These are phyloP conservation scores for Syrrhaptes paradoxus DNA, from an alignment of 2,113 vertebrate genomes.

Conservation along the genomic window DNA sequence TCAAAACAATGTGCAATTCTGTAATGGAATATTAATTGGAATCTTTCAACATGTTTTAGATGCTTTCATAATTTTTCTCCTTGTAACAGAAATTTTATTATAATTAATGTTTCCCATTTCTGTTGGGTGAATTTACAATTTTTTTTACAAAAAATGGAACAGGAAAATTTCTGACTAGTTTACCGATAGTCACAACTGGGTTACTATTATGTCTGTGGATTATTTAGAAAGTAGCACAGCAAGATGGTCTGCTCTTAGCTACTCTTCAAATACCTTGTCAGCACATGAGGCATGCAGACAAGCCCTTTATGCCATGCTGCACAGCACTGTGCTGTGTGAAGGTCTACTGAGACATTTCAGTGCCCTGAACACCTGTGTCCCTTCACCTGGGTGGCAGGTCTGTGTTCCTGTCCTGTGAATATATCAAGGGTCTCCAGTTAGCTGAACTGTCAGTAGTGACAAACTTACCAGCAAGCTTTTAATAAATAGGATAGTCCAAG, in stretches of 20 bases:
- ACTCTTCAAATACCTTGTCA: fast-evolving
- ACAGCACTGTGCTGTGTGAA: fast-evolving
- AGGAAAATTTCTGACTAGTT: neutral
- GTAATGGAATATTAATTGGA: neutral
- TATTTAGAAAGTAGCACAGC: neutral
- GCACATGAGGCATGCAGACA: fast-evolving
- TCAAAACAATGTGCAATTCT: neutral
- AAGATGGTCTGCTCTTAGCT: neutral
- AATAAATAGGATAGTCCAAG: neutral
- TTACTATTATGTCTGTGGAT: neutral
- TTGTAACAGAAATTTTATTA: neutral
- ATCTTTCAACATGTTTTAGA: neutral
- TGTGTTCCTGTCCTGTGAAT: neutral
- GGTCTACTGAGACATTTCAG: neutral
- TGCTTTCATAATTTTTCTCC: neutral
- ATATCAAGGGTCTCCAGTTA: neutral
- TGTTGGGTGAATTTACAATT: neutral
- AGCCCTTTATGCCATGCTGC: neutral
- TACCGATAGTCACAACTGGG: fast-evolving
- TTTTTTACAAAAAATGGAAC: neutral
- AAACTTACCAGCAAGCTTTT: neutral
- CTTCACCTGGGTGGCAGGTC: neutral
- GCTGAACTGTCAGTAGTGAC: neutral
- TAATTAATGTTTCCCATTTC: neutral
- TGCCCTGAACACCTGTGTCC: fast-evolving